A percentile compares a stretch with the other conserved stretches of the same genome.
phyloP scores from a whole-genome alignment of 1,140 invertebrate species.

The Branchinecta lindahli region DNA sequence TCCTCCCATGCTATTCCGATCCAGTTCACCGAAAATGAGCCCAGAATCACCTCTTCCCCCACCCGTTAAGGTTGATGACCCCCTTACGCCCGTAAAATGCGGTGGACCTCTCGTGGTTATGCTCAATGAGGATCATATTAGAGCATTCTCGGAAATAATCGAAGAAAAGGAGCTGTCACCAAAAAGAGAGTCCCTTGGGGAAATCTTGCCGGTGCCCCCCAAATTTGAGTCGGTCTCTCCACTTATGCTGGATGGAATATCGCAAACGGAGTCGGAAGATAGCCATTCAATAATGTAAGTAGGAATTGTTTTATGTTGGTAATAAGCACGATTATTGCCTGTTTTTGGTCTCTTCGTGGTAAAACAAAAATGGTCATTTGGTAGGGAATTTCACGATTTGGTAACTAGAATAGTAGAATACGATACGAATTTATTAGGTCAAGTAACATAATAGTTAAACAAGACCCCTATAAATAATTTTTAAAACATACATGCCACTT shows the following conservation, averaged over 20 bases:
- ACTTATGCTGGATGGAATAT: slow-evolving; percentile 2
- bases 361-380: no score
- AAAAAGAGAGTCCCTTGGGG: not conserved
- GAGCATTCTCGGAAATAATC: not conserved
- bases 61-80: not conserved
- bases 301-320: no score
- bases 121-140: slow-evolving; percentile 1
- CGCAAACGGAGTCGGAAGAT: not conserved
- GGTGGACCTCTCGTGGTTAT: not conserved
- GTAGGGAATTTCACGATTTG: no score
- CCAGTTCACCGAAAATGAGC: not conserved
- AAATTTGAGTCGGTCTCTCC: not conserved
- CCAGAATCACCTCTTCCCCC: not conserved
- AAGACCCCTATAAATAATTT: no score
- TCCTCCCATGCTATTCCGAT: not conserved
- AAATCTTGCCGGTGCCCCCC: not conserved
- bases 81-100: not conserved
- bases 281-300: not conserved
- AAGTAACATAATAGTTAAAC: no score
- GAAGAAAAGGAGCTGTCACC: not conserved
- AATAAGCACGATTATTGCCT: no score
- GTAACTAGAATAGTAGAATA: no score
- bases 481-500: no score
- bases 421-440: no score
- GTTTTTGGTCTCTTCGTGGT: no score